A percentile compares a stretch with the other conserved stretches of the same genome.
phyloP scores from a whole-genome alignment of 1,140 invertebrate genomes.

The Drosophila albomicans region DNA sequence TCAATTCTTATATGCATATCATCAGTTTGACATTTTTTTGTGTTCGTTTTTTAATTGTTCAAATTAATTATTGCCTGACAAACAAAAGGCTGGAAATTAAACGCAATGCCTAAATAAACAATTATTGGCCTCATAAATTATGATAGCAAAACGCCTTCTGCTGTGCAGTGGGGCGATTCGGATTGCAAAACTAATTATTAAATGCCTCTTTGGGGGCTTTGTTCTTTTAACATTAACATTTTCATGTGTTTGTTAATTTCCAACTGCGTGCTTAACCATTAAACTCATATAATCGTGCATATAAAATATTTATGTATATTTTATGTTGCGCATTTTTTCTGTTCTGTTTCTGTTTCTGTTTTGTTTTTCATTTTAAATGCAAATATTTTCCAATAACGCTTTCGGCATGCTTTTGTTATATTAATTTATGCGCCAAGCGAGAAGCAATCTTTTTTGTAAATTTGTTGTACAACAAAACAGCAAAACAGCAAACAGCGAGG shows the following conservation, averaged over 20 bases:
- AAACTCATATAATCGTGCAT: constrained; percentile 45
- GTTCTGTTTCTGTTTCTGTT: constrained; percentile 3
- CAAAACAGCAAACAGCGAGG: constrained; percentile 64
- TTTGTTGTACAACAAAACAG: constrained; percentile 54
- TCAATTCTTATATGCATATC: constrained; percentile 48
- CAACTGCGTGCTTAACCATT: constrained; percentile 61
- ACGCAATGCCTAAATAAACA: constrained; percentile 66
- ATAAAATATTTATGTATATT: constrained; percentile 54
- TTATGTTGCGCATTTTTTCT: constrained; percentile 63
- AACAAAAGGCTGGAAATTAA: constrained; percentile 76
- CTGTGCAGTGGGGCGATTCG: constrained; percentile 17
- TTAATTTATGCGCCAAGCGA: constrained; percentile 64
- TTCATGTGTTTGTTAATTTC: constrained; percentile 30
- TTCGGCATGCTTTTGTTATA: constrained; percentile 73
- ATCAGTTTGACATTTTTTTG: constrained; percentile 38
- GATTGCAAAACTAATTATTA: constrained; percentile 50
- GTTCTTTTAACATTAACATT: constrained; percentile 6
- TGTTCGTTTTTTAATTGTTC: constrained; percentile 28
- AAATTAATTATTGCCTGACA: constrained; percentile 50
- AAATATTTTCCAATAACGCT: constrained; percentile 68
- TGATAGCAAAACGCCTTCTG: constrained; percentile 37
- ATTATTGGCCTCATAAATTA: constrained; percentile 68
- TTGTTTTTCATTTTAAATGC: constrained; percentile 59
- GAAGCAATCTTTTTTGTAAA: constrained; percentile 47
- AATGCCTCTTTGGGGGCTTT: constrained; percentile 47